phyloP scores from a whole-genome alignment of 2,888 invertebrate genomes.

The Odontothrips loti region DNA sequence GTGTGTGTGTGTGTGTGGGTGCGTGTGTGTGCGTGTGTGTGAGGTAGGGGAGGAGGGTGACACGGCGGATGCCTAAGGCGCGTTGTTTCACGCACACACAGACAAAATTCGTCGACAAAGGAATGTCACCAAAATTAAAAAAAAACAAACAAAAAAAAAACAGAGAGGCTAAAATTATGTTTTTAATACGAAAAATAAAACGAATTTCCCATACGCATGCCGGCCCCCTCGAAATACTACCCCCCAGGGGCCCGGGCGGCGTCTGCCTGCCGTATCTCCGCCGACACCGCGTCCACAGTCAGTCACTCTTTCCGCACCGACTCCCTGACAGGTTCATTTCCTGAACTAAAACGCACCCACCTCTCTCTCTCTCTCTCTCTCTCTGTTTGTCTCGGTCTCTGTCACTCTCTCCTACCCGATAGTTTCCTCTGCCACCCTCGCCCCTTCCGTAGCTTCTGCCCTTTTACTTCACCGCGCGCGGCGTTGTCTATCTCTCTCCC shows the following conservation, averaged over 20 bases:
- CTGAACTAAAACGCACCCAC: neutral
- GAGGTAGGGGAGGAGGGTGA: too few relatives aligned
- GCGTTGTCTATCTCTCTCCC: neutral
- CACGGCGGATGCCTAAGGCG: too few relatives aligned
- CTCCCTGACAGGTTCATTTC: neutral
- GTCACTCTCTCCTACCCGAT: neutral
- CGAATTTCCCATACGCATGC: too few relatives aligned
- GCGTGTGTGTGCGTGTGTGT: too few relatives aligned
- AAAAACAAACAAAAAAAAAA: too few relatives aligned
- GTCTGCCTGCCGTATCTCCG: too few relatives aligned
- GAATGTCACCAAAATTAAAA: neutral
- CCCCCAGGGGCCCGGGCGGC: too few relatives aligned
- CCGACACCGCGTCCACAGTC: too few relatives aligned
- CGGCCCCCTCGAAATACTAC: too few relatives aligned
- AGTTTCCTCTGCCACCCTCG: neutral
- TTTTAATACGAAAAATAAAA: neutral
- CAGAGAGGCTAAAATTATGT: neutral
- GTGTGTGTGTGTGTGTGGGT: too few relatives aligned
- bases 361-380: constrained; percentile 1
- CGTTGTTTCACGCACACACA: neutral
- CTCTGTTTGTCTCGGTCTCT: neutral
- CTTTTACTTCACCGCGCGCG: neutral
- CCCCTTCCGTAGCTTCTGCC: neutral
- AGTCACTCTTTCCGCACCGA: neutral
- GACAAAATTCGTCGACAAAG: too few relatives aligned